These are phyloP conservation scores for Chalcosyrphus nemorum DNA, from an alignment of 2,888 invertebrate genomes.

Conservation along the genomic window DNA sequence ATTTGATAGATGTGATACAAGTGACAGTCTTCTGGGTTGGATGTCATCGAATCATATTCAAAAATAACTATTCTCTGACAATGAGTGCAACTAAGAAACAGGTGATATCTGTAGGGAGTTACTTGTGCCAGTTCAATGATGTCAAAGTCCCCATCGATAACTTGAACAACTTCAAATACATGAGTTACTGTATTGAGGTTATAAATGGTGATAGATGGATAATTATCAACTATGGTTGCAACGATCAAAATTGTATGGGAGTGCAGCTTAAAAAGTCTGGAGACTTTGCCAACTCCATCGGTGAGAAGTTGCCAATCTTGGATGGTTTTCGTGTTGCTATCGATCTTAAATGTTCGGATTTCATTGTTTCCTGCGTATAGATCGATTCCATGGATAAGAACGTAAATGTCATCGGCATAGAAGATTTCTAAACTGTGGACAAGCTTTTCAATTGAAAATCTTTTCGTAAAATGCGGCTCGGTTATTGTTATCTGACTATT, in stretches of 20 bases:
- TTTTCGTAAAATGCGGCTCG: slow-evolving; percentile 73
- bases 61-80: slow-evolving; percentile 77
- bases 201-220: slow-evolving; percentile 76
- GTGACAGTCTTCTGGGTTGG: slow-evolving; percentile 14
- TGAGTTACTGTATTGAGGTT: slow-evolving; percentile 60
- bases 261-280: slow-evolving; percentile 74
- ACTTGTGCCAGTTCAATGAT: slow-evolving; percentile 75
- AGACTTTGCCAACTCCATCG: slow-evolving; percentile 75
- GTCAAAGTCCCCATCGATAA: slow-evolving; percentile 79
- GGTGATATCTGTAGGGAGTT: slow-evolving; percentile 73
- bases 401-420: slow-evolving; percentile 60
- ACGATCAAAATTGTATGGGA: slow-evolving; percentile 67
- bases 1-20: slow-evolving; percentile 76
- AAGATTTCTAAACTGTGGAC: slow-evolving; percentile 74
- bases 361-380: slow-evolving; percentile 75
- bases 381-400: slow-evolving; percentile 76
- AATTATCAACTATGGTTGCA: slow-evolving; percentile 73
- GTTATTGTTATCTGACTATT: slow-evolving; percentile 76
- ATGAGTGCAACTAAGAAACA: slow-evolving; percentile 77
- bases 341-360: slow-evolving; percentile 77
- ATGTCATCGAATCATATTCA: slow-evolving; percentile 10
- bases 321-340: slow-evolving; percentile 72
- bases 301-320: slow-evolving; percentile 78
- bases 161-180: slow-evolving; percentile 76
- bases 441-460: slow-evolving; percentile 76